phyloP scores from a whole-genome alignment of 2,888 invertebrate species.

The Laspeyria flexula region DNA sequence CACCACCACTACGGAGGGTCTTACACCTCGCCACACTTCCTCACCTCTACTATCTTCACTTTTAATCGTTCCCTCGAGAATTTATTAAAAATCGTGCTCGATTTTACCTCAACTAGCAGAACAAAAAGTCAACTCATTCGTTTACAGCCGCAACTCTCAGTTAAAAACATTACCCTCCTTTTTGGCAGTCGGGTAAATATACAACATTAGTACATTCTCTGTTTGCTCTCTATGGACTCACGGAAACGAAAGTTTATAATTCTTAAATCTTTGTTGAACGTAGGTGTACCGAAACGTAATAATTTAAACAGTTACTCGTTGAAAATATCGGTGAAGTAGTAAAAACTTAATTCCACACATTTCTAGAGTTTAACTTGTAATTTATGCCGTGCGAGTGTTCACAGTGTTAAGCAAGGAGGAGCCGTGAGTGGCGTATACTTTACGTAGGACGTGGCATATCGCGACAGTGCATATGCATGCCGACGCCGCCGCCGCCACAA shows the following conservation, averaged over 20 bases:
- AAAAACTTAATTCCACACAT: conserved; percentile 78
- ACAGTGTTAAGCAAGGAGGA: conserved; percentile 72
- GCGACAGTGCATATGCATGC: conserved; percentile 68
- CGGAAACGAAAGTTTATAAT: conserved; percentile 33
- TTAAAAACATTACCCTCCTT: conserved; percentile 21
- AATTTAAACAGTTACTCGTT: conserved; percentile 71
- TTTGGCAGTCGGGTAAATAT: too few species aligned
- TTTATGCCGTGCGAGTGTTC: conserved; percentile 75
- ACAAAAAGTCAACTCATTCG: conserved; percentile 14
- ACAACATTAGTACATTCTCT: conserved; percentile 3
- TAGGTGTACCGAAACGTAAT: conserved; percentile 67
- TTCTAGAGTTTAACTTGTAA: conserved; percentile 75
- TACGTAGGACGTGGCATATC: conserved; percentile 76
- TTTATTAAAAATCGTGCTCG: conserved; percentile 69
- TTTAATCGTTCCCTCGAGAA: conserved; percentile 72
- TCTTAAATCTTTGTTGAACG: conserved; percentile 62
- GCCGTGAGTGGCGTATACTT: conserved; percentile 75
- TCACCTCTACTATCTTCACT: conserved; percentile 69
- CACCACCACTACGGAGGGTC: conserved; percentile 17
- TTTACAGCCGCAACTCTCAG: conserved; percentile 13
- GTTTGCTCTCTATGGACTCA: conserved; percentile 20
- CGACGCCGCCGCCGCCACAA: conserved; percentile 29
- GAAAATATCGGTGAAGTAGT: conserved; percentile 67
- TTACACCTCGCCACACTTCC: conserved; percentile 44
- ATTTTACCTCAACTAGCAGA: conserved; percentile 51